phyloP scores from a whole-genome alignment of 2,888 invertebrate genomes.

The Orthosia cruda region DNA sequence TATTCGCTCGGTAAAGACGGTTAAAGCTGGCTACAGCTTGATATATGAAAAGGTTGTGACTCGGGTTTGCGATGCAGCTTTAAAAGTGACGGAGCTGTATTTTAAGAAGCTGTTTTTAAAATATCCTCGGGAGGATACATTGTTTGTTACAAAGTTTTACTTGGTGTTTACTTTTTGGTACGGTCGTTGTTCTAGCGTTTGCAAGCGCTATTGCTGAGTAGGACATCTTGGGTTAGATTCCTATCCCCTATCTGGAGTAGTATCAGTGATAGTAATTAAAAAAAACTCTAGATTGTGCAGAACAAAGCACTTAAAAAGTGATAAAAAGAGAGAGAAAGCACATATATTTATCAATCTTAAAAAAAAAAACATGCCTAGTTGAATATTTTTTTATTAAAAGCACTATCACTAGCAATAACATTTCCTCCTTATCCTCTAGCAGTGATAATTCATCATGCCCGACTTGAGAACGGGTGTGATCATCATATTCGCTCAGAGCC shows the following conservation, averaged over 20 bases:
- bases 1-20: constrained; percentile 46
- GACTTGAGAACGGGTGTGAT: constrained; percentile 35
- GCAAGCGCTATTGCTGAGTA: too few relatives aligned
- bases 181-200: too few relatives aligned
- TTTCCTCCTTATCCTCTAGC: background rate
- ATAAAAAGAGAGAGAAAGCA: too few relatives aligned
- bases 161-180: background rate
- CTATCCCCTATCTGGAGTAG: too few relatives aligned
- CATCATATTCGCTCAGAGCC: constrained; percentile 44
- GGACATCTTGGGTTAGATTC: too few relatives aligned
- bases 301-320: too few relatives aligned
- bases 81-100: constrained; percentile 24
- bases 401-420: too few relatives aligned
- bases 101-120: constrained; percentile 29
- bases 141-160: background rate
- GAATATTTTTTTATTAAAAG: background rate
- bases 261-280: too few relatives aligned
- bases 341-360: too few relatives aligned
- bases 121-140: background rate
- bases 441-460: constrained; percentile 27
- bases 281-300: too few relatives aligned
- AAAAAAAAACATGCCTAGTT: too few relatives aligned
- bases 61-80: constrained; percentile 42
- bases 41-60: constrained; percentile 52
- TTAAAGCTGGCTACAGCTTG: constrained; percentile 50